Base-by-base conservation (phyloP, 2,888 invertebrate species). In the Plebejus anna region DNA sequence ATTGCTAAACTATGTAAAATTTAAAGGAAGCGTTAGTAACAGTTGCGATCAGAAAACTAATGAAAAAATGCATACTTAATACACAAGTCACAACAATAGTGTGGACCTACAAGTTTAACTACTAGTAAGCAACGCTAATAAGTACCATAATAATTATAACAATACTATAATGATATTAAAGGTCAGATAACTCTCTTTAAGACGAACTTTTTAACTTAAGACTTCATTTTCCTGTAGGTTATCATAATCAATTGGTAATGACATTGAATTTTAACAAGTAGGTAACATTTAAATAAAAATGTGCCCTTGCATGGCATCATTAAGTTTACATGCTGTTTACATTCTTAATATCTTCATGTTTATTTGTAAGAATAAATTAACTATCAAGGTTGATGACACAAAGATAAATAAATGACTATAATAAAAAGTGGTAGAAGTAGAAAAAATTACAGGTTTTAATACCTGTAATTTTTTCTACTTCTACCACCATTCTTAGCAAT, bases 221-320 rank as follows among this genome's bases (percentile, higher is more conserved):
- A 22, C 59, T 13, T 59, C 59, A 7, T 22, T 59, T 22, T 22
- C 22, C 59, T 22, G n/a, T 59, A 22, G 3, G 59, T 22, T 66
- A 66, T 28, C 32, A 32, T 32, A n/a, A 66, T 66, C 5, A n/a
- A 32, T 66, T 66, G 28, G 32, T 32, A 66, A 13, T 32, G 66
- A 66, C 66, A 66, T 36, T 66, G 66, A 66, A 36, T 66, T 66
- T 66, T 66, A 66, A 66, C 32, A 32, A 66, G 32, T 22, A 22
- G 22, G 22, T 4, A 66, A 11, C 9, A 32, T 66, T 66, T 4
- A 66, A 32, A 66, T 66, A 32, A 66, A 32, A 13, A 36, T 66
- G 66, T 66, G 66, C 32, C 66, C 66, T 66, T 66, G 36, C 5
- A 5, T 5, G 4, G 13, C 13, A 66, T 66, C 32, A 32, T 13